A percentile compares a stretch with the other conserved stretches of the same genome.
phyloP scores from a whole-genome alignment of 35 echinoderm and acorn worm species.

The Ptychodera flava region DNA sequence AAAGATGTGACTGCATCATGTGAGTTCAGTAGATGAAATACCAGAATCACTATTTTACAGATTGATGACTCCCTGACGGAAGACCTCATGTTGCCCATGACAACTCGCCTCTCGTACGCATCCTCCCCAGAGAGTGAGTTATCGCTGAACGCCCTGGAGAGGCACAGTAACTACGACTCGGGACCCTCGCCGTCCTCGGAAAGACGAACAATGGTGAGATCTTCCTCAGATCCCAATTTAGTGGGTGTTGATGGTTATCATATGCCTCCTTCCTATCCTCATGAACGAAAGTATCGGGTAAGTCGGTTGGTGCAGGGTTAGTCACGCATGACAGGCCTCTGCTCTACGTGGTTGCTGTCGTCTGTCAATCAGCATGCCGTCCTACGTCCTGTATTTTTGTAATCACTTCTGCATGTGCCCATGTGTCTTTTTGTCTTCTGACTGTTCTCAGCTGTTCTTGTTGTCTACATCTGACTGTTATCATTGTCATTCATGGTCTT shows the following conservation, averaged over 20 bases:
- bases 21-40: too few species aligned
- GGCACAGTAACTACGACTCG: background rate
- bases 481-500: too few species aligned
- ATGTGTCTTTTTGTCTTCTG: too few species aligned
- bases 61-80: background rate
- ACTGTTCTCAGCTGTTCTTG: too few species aligned
- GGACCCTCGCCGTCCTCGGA: background rate
- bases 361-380: background rate
- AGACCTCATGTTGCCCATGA: background rate
- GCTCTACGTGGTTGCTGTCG: background rate
- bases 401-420: too few species aligned
- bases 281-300: background rate
- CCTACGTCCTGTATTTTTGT: background rate
- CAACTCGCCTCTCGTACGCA: background rate
- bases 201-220: background rate
- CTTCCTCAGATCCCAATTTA: background rate
- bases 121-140: background rate
- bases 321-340: background rate
- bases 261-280: background rate
- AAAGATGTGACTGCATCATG: too few species aligned
- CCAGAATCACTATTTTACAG: too few species aligned
- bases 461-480: too few species aligned
- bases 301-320: background rate
- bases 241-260: background rate
- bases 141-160: background rate